Evolutionary conservation across 35 echinoderm and acorn worm genomes (phyloP).

Genomic region (Apostichopus parvimensis): DNA sequence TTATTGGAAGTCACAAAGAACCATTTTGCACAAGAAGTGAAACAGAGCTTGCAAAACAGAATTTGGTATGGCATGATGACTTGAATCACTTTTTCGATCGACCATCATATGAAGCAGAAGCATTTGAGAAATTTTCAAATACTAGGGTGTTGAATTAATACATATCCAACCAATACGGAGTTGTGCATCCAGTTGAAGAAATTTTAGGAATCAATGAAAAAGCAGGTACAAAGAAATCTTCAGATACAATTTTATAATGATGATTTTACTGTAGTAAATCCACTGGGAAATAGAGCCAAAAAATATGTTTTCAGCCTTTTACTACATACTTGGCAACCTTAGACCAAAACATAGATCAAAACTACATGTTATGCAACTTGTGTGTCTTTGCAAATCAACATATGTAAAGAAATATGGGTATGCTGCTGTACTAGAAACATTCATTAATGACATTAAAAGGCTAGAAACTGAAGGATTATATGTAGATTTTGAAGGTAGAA

Average conservation of each 20-base stretch:
- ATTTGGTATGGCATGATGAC: no score
- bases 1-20: no score
- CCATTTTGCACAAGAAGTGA: no score
- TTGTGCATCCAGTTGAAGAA: no score
- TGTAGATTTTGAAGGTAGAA: slow-evolving; percentile 14
- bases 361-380: slow-evolving; percentile 24
- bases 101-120: no score
- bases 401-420: slow-evolving; percentile 45
- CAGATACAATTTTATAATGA: slow-evolving; percentile 57
- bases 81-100: no score
- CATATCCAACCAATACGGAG: no score
- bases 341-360: slow-evolving; percentile 39
- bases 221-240: not conserved
- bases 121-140: no score
- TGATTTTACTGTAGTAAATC: slow-evolving; percentile 57
- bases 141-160: no score
- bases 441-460: slow-evolving; percentile 29
- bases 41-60: no score
- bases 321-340: slow-evolving; percentile 47
- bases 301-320: slow-evolving; percentile 41
- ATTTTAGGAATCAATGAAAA: no score
- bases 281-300: slow-evolving; percentile 52
- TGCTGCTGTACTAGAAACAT: not conserved
- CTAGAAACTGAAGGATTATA: slow-evolving; percentile 50
- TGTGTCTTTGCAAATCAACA: slow-evolving; percentile 8